Conservation (phyloP, 2,113 vertebrate species). For the Nestor notabilis region DNA sequence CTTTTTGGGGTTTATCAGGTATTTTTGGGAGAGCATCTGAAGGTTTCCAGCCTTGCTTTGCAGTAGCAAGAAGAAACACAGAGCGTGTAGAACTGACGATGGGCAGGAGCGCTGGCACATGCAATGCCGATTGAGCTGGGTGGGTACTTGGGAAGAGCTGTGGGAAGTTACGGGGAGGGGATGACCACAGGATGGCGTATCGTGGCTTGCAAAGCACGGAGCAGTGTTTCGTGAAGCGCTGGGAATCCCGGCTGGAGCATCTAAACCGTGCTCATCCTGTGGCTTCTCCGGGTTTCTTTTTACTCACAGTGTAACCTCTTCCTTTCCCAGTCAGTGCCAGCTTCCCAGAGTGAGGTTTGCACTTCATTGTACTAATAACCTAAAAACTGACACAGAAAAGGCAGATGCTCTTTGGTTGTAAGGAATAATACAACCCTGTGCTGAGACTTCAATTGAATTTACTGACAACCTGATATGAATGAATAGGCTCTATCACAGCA, state of each 20-base stretch:
- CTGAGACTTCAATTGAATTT: background rate
- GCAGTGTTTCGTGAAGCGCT: accelerated
- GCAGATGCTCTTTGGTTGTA: background rate
- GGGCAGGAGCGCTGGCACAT: accelerated
- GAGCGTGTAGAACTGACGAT: accelerated
- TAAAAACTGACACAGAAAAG: background rate
- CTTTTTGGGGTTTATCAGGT: accelerated
- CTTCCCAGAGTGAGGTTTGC: background rate
- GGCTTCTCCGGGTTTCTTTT: background rate
- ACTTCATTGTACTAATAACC: background rate
- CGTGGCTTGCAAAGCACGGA: background rate
- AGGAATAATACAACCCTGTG: accelerated
- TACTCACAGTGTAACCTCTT: accelerated
- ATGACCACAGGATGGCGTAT: conserved; percentile 46
- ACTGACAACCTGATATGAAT: background rate
- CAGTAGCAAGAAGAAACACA: accelerated
- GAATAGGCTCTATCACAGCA: background rate
- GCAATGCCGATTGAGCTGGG: accelerated
- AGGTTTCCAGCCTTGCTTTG: background rate
- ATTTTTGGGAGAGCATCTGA: accelerated
- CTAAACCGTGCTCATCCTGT: background rate
- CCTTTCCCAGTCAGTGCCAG: background rate
- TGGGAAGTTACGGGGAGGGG: background rate
- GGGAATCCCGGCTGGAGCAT: accelerated
- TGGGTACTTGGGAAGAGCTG: background rate